Evolutionary conservation across 1,140 invertebrate species (phyloP), one percentile per base, ranked within the genome.

Genomic region (Lutraria rhynchaena): DNA sequence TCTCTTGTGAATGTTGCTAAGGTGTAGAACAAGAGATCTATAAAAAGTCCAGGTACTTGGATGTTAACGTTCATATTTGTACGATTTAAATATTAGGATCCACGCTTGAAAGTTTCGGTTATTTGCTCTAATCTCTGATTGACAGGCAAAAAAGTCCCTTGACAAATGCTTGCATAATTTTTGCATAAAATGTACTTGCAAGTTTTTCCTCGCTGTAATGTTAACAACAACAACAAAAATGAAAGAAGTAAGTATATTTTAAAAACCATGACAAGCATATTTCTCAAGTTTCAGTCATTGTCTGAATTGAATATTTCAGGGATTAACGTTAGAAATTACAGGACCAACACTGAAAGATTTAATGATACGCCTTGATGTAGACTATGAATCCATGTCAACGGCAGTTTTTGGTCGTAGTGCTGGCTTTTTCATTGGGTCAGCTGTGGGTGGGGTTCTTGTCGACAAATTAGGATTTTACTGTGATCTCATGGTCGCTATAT

Each of bases 341-440:
- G 86, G 86, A 60, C 85, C 86, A 31, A 87, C 85, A 0, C 58
- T 85, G 2, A 85, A 81, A 35, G 86, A 87, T 37, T 51, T 87
- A 0, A 85, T 81, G 46, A 29, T 84, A 24, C 49, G 75, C 31
- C 65, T 77, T 3, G 19, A 83, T 31, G 27, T 70, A 0, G 61
- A 83, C 44, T 83, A 83, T 58, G 85, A 87, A 37, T 65, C 69
- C 1, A 75, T 87, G 4, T 60, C 83, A 1, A 67, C 81, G 13
- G 86, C 86, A 7, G 69, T 86, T 7, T 83, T 77, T 9, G 86
- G 86, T 19, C 65, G 86, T 3, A 86, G 83, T 71, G 76, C 63
- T 15, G 86, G 86, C 0, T 87, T 82, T 44, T 86, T 87, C 44
- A 84, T 85, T 3, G 86, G 86, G 17, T 76, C 86, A 0, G 74